Base-by-base conservation (phyloP, 2,888 invertebrate species). In the Lasiommata megera region DNA sequence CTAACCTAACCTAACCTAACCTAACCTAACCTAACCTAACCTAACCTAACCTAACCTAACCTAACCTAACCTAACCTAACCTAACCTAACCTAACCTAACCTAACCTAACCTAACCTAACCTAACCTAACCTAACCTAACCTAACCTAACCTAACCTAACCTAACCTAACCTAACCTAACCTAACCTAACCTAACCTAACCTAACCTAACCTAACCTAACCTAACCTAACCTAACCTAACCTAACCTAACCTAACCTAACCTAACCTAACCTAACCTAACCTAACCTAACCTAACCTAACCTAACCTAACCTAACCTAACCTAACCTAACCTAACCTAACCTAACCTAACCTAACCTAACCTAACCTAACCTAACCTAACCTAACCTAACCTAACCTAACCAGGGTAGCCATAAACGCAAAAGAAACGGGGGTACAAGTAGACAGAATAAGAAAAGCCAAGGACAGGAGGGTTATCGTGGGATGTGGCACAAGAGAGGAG, bases 351-450 rank as follows among this genome's bases (percentile, higher is more conserved):
- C 44, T 44, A 44, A 44, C 44, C 44, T 44, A 44, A 44, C 44
- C 44, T 44, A 44, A 44, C 44, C 44, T 44, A 44, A 44, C 44
- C 44, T 44, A 44, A 44, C 44, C 44, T 44, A 44, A 44, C 44
- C 65, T 63, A 63, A 65, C 63, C 65, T 51, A 34, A 34, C 34
- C 38, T 37, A 50, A 36, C 50, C 38, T 65, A 64, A 50, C 51
- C 55, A 37, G 23, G 8, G 23, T 23, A 9, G 41, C 41, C 55
- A n/a, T n/a, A n/a, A n/a, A n/a, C n/a, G n/a, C n/a, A n/a, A n/a
- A n/a, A n/a, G n/a, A n/a, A n/a, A n/a, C n/a, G n/a, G n/a, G n/a
- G n/a, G n/a, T n/a, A n/a, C n/a, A n/a, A n/a, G n/a, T n/a, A n/a
- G n/a, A n/a, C n/a, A n/a, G n/a, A n/a, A n/a, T n/a, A n/a, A n/a